Base-by-base conservation (phyloP, 2,797 vertebrate species). In the Fistularia commersonii region DNA sequence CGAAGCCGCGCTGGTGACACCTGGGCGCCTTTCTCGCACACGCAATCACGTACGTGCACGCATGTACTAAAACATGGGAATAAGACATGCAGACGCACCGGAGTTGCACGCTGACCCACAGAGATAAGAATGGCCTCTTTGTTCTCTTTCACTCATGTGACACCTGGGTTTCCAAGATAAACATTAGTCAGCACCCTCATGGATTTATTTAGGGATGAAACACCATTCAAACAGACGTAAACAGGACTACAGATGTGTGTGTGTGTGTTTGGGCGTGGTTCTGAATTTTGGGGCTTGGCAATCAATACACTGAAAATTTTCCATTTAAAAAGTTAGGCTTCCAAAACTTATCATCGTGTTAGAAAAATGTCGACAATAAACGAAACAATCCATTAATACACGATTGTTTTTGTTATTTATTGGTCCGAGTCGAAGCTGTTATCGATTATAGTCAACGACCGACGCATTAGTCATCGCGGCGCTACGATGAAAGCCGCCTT, bases 1-100 rank as follows among this genome's bases (percentile, higher is more conserved):
- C 0, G 8, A 33, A 48, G 48, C 12, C n/a, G 45, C 6, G 6
- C 51, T 38, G 41, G 38, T 51, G 53, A 68, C 56, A 65, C 35
- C 13, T 47, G 6, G 9, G 12, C 39, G 51, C 23, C 7, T 4
- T 11, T 40, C 8, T 7, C 39, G 45, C 34, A 58, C 8, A 47
- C 37, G 15, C 11, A 38, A 34, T 12, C 31, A 23, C 36, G 39
- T 37, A 65, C 23, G 36, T 23, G 40, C 3, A 12, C 5, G 7
- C 5, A 43, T 10, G 10, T 10, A 37, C 47, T 44, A 1, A 39
- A 35, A 52, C 8, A 45, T 49, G n/a, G n/a, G 15, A 49, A 11
- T 38, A 8, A 40, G 33, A 39, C 39, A 40, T 5, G 35, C 13
- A 49, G 14, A 52, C 31, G 46, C 33, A 34, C 31, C 45, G 50